Percentiles rank a stretch among this genome's conserved stretches.
Evolutionary conservation across 1,140 invertebrate species (phyloP).

Genomic region (Myzus persicae): DNA sequence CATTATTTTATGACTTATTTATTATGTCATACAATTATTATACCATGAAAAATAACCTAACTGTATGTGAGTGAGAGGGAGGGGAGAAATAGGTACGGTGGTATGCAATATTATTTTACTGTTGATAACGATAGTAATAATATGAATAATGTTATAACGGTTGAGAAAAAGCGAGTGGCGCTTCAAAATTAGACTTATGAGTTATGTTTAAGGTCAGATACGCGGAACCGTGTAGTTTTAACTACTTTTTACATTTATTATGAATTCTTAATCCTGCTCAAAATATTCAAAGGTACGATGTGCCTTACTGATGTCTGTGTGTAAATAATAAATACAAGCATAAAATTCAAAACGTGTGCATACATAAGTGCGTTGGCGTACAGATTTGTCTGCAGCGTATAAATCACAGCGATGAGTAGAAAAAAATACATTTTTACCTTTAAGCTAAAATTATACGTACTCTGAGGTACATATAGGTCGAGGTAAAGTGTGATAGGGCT

Average conservation of each 20-base stretch:
- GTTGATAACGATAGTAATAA: no score
- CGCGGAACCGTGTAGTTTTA: background rate
- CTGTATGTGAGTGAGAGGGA: no score
- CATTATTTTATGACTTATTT: no score
- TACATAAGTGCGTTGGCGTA: background rate
- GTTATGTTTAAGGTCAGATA: background rate
- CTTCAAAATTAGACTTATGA: background rate
- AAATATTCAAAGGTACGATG: background rate
- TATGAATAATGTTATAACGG: background rate
- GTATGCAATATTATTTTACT: no score
- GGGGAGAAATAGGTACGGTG: no score
- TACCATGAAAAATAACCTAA: no score
- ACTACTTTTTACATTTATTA: background rate
- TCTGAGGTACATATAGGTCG: background rate
- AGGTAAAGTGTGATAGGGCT: background rate
- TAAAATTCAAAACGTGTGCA: background rate
- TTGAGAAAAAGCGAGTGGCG: background rate
- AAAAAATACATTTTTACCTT: constrained; percentile 28
- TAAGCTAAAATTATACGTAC: constrained; percentile 25
- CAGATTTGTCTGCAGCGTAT: constrained; percentile 8
- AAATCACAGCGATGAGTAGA: background rate
- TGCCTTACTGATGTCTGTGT: background rate
- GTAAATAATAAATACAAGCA: background rate
- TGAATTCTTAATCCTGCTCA: background rate
- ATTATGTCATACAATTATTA: no score